Base-by-base conservation (phyloP, 2,797 vertebrate species). In the Liparis tanakae region DNA sequence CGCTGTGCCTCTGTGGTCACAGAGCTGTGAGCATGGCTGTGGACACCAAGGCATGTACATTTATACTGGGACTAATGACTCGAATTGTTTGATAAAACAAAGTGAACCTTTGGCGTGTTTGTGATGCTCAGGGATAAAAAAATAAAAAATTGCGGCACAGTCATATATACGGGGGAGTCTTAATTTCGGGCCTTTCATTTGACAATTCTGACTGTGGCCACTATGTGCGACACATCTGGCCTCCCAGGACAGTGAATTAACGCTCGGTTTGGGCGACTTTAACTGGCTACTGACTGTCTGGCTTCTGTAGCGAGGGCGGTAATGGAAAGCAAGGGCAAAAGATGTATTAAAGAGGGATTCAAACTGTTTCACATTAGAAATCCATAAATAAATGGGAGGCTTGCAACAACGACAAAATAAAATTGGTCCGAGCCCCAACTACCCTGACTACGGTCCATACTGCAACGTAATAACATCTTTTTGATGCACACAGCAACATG, bases 41-140 rank as follows among this genome's bases (percentile, higher is more conserved):
- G n/a, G 25, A 62, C 25, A 22, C 6, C 44, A 33, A 44, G 15
- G 64, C 41, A 36, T 71, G 48, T 48, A 64, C 6, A 60, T 57
- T 37, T 65, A 33, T 30, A 48, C 30, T 57, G 53, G 5, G 15
- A 20, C 14, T 48, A 57, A 58, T 72, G 43, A 65, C 33, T 33
- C 43, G 39, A 58, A 63, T 46, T 63, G 59, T 63, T 30, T 30
- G 34, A 46, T 48, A 64, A 72, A 63, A 63, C 15, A 46, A 70
- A 71, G 51, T 37, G 60, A 30, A 30, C 59, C 41, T 64, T 56
- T 48, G 41, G 59, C 51, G 70, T 63, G 22, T 43, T 70, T 62
- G 48, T 15, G 20, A 44, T 14, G 20, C 39, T 63, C 37, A 13
- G 25, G 51, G 14, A 53, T 7, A 25, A 41, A 59, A 62, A 53